phyloP scores from a whole-genome alignment of 2,888 invertebrate genomes.

The Meta bourneti region DNA sequence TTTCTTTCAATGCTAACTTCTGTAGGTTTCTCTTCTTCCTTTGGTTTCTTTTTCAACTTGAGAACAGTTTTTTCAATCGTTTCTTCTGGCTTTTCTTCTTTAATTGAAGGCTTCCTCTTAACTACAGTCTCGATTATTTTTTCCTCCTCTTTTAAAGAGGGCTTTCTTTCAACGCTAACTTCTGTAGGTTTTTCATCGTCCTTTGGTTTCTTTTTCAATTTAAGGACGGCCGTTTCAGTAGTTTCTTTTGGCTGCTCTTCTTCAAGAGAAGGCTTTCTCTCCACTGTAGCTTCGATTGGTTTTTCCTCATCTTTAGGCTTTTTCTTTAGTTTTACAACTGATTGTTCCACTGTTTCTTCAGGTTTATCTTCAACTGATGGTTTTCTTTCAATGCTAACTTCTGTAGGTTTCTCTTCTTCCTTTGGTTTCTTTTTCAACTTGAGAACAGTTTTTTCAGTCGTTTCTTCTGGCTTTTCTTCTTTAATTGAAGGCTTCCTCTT shows the following conservation, averaged over 20 bases:
- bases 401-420: conserved; percentile 49
- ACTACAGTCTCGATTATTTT: conserved; percentile 50
- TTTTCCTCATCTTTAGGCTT: conserved; percentile 48
- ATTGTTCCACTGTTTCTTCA: conserved; percentile 35
- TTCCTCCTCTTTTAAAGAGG: conserved; percentile 50
- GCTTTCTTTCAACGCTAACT: background rate
- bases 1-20: conserved; percentile 19
- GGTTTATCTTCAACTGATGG: conserved; percentile 38
- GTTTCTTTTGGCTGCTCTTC: conserved; percentile 46
- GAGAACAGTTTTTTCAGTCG: conserved; percentile 26
- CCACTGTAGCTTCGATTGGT: conserved; percentile 27
- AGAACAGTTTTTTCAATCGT: conserved; percentile 23
- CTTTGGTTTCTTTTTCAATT: conserved; percentile 34
- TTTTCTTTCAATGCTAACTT: conserved; percentile 29
- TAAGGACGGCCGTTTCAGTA: conserved; percentile 1
- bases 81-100: conserved; percentile 45
- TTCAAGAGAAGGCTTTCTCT: conserved; percentile 17
- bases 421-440: conserved; percentile 64
- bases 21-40: conserved; percentile 39
- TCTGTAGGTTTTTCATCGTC: conserved; percentile 27
- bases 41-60: conserved; percentile 53
- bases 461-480: conserved; percentile 33
- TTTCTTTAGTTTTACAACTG: conserved; percentile 61
- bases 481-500: conserved; percentile 63
- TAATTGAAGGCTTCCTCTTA: conserved; percentile 44